Evolutionary conservation across 2,113 vertebrate genomes (phyloP), one percentile per base, ranked within the genome.

Genomic region (Strigops habroptila): DNA sequence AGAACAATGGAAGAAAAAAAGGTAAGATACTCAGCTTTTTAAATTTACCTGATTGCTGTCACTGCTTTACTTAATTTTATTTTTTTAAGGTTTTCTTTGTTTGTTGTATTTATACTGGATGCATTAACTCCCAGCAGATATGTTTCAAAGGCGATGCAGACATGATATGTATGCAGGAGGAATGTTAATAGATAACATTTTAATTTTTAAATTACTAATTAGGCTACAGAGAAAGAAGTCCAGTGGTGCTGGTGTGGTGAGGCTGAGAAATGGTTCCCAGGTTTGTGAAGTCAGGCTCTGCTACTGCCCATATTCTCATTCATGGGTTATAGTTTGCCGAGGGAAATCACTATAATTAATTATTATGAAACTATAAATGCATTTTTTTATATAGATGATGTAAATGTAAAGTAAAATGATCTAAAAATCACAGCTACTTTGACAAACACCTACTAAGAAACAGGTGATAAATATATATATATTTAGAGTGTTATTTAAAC

Each of bases 401-500:
- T 55, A 75, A 27, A 18, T 33, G 18, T 84, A 69, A 65, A 64
- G 2, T 35, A 75, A 95, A 88, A 68, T 10, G 0, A 28, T 64
- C 19, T 7, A 33, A 71, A 55, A 68, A 52, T 57, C 9, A 57
- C 7, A 35, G 12, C 4, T 82, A 2, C n/a, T 77, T 83, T 48
- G 31, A 27, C 33, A 80, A 81, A 80, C 6, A 81, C 3, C 2
- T 44, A 48, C 6, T 15, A 65, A 57, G 41, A 49, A 90, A 22
- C 8, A 82, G 6, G 28, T 55, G 30, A 48, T 68, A 69, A 82
- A 23, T 59, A 23, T 23, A n/a, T 33, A 59, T 23, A 59, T 35
- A 39, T 25, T 41, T 5, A 10, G 3, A 70, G 2, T 2, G 0
- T 3, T 39, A 14, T 7, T 22, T 16, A 87, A 64, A 64, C 7